These are phyloP conservation scores for Timema cristinae DNA, from an alignment of 2,888 invertebrate species.

Conservation along the genomic window DNA sequence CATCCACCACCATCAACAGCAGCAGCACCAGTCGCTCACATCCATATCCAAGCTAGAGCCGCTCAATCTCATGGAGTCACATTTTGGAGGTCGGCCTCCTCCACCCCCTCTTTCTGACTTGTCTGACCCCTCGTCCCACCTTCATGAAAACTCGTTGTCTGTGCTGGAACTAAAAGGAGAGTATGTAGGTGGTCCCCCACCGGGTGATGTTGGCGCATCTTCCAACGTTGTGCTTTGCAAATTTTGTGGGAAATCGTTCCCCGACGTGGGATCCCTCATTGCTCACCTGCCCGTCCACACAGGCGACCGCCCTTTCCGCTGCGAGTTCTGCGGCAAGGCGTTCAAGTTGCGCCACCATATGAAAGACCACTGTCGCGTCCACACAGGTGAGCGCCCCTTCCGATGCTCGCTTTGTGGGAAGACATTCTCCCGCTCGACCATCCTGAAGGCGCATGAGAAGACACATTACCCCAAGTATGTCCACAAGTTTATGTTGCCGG, in stretches of 20 bases:
- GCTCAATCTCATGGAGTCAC: constrained; percentile 42
- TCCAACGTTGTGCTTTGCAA: constrained; percentile 74
- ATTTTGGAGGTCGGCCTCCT: constrained; percentile 32
- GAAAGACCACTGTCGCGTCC: constrained; percentile 92
- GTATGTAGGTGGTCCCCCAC: constrained; percentile 42
- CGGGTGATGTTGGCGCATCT: constrained; percentile 18
- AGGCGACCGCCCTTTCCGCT: constrained; percentile 86
- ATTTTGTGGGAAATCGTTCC: constrained; percentile 89
- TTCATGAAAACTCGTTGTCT: constrained; percentile 28
- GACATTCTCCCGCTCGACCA: constrained; percentile 86
- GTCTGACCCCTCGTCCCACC: constrained; percentile 28
- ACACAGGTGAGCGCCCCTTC: constrained; percentile 87
- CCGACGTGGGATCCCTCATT: constrained; percentile 83
- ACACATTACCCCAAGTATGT: constrained; percentile 90
- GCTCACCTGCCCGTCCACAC: constrained; percentile 85
- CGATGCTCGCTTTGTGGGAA: constrained; percentile 85
- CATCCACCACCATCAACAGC: constrained; percentile 49
- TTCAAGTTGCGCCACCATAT: constrained; percentile 90
- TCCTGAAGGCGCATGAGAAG: constrained; percentile 88
- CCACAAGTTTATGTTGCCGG: constrained; percentile 82
- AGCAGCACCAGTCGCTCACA: constrained; percentile 41
- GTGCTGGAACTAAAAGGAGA: constrained; percentile 30
- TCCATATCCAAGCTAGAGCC: constrained; percentile 38
- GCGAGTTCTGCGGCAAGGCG: constrained; percentile 91
- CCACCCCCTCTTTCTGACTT: constrained; percentile 28